Percentiles rank a stretch among this genome's conserved stretches.
phyloP scores from a whole-genome alignment of 2,888 invertebrate species.

The Cantharis rustica region DNA sequence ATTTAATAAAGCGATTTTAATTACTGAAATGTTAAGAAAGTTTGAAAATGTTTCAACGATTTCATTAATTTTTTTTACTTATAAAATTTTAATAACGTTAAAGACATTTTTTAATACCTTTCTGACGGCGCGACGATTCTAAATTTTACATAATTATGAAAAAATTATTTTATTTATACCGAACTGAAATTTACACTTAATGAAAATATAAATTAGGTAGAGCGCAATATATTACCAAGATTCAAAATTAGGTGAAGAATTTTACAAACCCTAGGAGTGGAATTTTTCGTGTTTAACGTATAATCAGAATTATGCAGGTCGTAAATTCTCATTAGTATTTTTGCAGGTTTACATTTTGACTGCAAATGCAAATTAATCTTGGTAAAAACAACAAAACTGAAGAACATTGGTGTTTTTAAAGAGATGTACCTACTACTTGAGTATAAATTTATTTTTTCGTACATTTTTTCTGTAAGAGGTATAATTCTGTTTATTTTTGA shows the following conservation, averaged over 20 bases:
- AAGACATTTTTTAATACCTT: neutral
- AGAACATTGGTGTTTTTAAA: neutral
- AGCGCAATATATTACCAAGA: neutral
- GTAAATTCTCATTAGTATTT: conserved; percentile 2
- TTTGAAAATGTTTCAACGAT: neutral
- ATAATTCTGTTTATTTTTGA: neutral
- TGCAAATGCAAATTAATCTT: conserved; percentile 1
- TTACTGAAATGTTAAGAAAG: neutral
- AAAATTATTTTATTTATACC: neutral
- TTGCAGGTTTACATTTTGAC: neutral
- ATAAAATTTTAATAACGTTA: neutral
- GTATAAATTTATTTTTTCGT: neutral
- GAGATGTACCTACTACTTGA: neutral
- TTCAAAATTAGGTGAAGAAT: neutral
- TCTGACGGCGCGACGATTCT: neutral
- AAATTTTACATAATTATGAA: neutral
- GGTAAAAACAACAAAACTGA: neutral
- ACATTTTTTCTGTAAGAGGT: neutral
- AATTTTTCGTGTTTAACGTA: conserved; percentile 1
- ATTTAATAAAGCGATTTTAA: neutral
- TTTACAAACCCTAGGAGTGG: neutral
- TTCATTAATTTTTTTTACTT: neutral
- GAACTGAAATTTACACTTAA: neutral
- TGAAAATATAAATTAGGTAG: neutral
- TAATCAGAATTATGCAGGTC: conserved; percentile 1